Base-by-base conservation (phyloP, 92 coral and sea anemone genomes). In the Phenganax stokvisi region DNA sequence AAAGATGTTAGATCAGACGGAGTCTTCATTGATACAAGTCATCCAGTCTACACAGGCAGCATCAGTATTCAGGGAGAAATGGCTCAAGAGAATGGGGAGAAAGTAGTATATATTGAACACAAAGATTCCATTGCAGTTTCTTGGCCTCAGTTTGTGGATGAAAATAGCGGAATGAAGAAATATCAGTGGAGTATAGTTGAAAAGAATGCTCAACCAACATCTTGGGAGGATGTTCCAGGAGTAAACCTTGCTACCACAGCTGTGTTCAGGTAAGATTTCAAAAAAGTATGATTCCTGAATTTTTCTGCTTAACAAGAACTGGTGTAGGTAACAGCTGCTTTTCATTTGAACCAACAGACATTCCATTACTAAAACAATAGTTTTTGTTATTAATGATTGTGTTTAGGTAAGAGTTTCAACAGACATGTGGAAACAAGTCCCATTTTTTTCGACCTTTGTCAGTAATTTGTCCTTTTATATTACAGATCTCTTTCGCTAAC, bases 141-240 rank as follows among this genome's bases (percentile, higher is more conserved):
- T 8, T 93, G 97, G 97, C 80, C 73, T 64, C 96, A 93, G 56
- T 92, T 92, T 84, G 67, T 89, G 7, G 97, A 92, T 66, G 86
- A 84, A 3, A 90, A 89, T 77, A 92, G 96, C 62, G 91, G 96
- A 9, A 75, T 92, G 63, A 64, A 64, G 69, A 89, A 87, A 77
- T 92, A 89, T 84, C 85, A 86, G 51, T 90, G 96, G 96, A 84
- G 90, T 11, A 82, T 92, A 15, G 72, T 85, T 6, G 83, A 79
- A 53, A 79, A 79, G 9, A 65, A 52, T 64, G 54, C 3, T 2
- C 8, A 65, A 56, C 74, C 83, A 51, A 63, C 83, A 54, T 63
- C 59, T 8, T 92, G 92, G 57, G 84, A 80, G 51, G 80, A 79
- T 37, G 89, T 91, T 0, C 86, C 94, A 7, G 98, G 96, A 56